phyloP scores from a whole-genome alignment of 1,140 invertebrate genomes.

The Epicauta chinensis region DNA sequence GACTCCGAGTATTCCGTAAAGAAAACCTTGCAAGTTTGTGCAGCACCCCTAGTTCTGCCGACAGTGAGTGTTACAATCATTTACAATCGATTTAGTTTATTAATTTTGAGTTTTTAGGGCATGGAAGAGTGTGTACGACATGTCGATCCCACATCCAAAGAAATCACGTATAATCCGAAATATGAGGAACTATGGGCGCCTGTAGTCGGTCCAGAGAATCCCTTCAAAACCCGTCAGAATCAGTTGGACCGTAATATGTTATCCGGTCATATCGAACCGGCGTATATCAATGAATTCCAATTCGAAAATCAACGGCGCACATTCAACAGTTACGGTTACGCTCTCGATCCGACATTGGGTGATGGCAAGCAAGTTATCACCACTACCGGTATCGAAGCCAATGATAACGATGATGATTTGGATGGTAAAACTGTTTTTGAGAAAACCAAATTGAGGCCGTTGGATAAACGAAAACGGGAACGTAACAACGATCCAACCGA shows the following conservation, averaged over 20 bases:
- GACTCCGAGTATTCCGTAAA: slow-evolving; percentile 34
- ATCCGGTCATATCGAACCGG: slow-evolving; percentile 90
- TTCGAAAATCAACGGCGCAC: slow-evolving; percentile 97
- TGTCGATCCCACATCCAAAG: slow-evolving; percentile 68
- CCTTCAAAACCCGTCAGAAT: slow-evolving; percentile 84
- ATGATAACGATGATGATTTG: slow-evolving; percentile 26
- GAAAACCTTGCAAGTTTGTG: slow-evolving; percentile 61
- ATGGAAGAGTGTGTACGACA: slow-evolving; percentile 40
- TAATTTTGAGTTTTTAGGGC: no score
- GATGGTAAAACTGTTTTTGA: slow-evolving; percentile 82
- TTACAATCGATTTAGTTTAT: no score
- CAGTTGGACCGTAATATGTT: slow-evolving; percentile 84
- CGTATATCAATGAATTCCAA: slow-evolving; percentile 94
- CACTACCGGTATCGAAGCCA: slow-evolving; percentile 48
- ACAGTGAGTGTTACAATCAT: slow-evolving; percentile 49
- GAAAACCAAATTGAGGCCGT: slow-evolving; percentile 59
- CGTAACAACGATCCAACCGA: slow-evolving; percentile 89
- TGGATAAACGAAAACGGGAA: slow-evolving; percentile 84
- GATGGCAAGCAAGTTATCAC: slow-evolving; percentile 60
- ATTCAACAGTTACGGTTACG: slow-evolving; percentile 94
- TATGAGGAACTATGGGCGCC: slow-evolving; percentile 95
- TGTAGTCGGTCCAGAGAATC: slow-evolving; percentile 83
- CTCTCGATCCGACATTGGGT: slow-evolving; percentile 86
- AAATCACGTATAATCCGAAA: slow-evolving; percentile 88
- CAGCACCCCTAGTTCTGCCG: slow-evolving; percentile 72